phyloP scores from a whole-genome alignment of 1,140 invertebrate species.

The Meloidogyne floridensis region DNA sequence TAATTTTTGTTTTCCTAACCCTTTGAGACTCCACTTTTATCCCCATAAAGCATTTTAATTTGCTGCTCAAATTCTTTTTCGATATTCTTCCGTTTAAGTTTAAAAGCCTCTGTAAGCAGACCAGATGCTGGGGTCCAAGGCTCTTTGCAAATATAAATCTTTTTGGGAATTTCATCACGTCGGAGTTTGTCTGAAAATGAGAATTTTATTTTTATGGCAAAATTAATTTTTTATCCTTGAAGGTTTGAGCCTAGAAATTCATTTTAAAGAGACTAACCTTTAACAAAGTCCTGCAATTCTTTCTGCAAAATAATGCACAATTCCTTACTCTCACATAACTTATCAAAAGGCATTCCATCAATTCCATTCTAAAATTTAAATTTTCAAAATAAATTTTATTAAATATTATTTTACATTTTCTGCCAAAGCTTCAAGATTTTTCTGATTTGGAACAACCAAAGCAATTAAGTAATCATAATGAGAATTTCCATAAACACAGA shows the following conservation, averaged over 20 bases:
- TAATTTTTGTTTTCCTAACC: background rate
- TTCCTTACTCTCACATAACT: conserved; percentile 54
- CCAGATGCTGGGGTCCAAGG: conserved; percentile 94
- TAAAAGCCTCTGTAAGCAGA: conserved; percentile 93
- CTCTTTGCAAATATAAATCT: conserved; percentile 82
- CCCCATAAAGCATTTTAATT: conserved; percentile 84
- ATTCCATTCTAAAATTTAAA: conserved; percentile 58
- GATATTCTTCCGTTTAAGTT: conserved; percentile 91
- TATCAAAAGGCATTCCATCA: conserved; percentile 20
- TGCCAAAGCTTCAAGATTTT: conserved; percentile 66
- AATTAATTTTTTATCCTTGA: too few relatives aligned
- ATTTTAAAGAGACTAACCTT: conserved; percentile 30
- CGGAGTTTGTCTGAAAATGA: conserved; percentile 67
- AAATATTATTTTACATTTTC: conserved; percentile 50
- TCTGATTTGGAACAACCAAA: conserved; percentile 82
- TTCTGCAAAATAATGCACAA: conserved; percentile 54
- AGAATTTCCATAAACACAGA: conserved; percentile 88
- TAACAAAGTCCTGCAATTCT: conserved; percentile 56
- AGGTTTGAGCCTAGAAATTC: too few relatives aligned
- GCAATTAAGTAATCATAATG: conserved; percentile 83
- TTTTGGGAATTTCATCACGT: conserved; percentile 88
- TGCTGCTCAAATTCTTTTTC: conserved; percentile 86
- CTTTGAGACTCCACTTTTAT: conserved; percentile 7
- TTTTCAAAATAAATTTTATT: too few relatives aligned
- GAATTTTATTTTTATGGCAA: background rate